Evolutionary conservation across 2,888 invertebrate species (phyloP).

Genomic region (Ceriagrion tenellum): DNA sequence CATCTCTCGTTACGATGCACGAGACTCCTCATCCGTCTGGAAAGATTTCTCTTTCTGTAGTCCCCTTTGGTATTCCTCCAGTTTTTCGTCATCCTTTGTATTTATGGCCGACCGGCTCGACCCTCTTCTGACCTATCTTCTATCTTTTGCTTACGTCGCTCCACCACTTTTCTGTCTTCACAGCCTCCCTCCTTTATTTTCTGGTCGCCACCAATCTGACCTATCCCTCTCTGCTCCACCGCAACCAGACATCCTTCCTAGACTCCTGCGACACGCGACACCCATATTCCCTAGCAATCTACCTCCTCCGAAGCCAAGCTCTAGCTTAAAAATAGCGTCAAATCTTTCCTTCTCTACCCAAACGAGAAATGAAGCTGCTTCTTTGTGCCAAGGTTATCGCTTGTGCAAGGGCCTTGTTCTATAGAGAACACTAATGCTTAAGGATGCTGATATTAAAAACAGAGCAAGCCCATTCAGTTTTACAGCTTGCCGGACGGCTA

Average conservation of each 20-base stretch:
- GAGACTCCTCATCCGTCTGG: background rate
- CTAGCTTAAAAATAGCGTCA: background rate
- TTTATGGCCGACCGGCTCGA: background rate
- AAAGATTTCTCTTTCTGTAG: background rate
- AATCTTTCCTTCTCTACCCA: background rate
- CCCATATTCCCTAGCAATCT: background rate
- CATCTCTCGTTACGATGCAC: too few relatives aligned
- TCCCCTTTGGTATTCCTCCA: background rate
- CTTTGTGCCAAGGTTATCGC: background rate
- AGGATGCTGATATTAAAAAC: background rate
- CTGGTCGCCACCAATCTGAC: background rate
- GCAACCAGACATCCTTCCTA: background rate
- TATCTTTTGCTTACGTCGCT: background rate
- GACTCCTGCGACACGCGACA: background rate
- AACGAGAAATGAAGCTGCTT: background rate
- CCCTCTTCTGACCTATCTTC: background rate
- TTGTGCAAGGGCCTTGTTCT: background rate
- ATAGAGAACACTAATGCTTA: background rate
- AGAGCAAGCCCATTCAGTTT: background rate
- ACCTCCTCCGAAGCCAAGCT: background rate
- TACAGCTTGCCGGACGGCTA: background rate
- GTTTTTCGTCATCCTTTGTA: background rate
- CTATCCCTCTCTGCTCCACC: background rate
- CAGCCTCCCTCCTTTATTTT: background rate
- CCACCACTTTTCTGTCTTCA: background rate